phyloP scores from a whole-genome alignment of 2,888 invertebrate genomes.

The Platerodrilus igneus region DNA sequence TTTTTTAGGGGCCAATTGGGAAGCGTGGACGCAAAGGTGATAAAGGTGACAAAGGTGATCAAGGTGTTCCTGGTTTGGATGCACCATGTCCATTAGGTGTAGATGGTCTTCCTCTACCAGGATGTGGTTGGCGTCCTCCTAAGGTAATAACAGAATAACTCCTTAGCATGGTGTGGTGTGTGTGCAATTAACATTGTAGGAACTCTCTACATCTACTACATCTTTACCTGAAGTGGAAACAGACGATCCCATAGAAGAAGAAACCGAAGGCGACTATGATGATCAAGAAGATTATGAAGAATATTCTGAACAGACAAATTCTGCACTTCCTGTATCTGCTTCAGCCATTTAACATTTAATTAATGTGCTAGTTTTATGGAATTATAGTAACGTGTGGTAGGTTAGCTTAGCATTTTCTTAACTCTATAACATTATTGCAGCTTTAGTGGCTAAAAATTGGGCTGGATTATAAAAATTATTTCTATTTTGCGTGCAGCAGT shows the following conservation, averaged over 20 bases:
- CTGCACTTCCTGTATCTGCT: conserved; percentile 42
- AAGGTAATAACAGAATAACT: conserved; percentile 57
- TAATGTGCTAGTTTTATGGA: conserved; percentile 19
- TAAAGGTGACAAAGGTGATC: conserved; percentile 89
- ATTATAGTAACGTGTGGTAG: conserved; percentile 10
- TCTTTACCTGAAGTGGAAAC: conserved; percentile 55
- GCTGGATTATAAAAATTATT: too few species aligned
- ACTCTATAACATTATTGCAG: too few species aligned
- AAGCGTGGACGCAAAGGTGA: conserved; percentile 90
- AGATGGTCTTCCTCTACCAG: conserved; percentile 92
- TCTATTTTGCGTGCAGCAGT: too few species aligned
- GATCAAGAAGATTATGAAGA: conserved; percentile 59
- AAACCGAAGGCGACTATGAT: conserved; percentile 49
- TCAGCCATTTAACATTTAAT: conserved; percentile 42
- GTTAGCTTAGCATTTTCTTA: too few species aligned
- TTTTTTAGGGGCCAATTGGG: conserved; percentile 85
- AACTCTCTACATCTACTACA: conserved; percentile 38
- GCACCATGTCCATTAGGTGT: conserved; percentile 97
- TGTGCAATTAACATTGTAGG: conserved; percentile 35
- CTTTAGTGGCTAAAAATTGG: too few species aligned
- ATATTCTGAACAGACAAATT: conserved; percentile 52
- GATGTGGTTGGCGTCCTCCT: conserved; percentile 90
- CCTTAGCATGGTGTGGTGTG: conserved; percentile 18
- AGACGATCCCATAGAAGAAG: conserved; percentile 45
- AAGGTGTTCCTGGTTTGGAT: conserved; percentile 95